phyloP scores from a whole-genome alignment of 2,113 vertebrate species.

The Onychorhynchus coronatus region DNA sequence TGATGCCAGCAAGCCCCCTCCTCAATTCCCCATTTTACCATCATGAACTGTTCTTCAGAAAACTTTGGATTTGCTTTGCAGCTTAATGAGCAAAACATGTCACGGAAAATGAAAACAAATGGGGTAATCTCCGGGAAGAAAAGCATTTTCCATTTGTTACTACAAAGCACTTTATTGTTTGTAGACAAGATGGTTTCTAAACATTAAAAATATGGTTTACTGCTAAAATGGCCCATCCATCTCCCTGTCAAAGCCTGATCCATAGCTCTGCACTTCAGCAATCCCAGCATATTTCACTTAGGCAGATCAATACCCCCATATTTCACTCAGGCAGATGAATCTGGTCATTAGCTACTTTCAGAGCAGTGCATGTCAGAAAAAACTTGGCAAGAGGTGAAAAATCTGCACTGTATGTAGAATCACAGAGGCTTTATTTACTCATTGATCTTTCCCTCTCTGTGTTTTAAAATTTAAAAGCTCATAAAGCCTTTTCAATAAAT shows the following conservation, averaged over 20 bases:
- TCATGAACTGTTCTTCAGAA: neutral
- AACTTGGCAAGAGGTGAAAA: neutral
- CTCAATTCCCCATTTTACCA: neutral
- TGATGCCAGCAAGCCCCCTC: neutral
- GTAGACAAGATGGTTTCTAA: conserved; percentile 15
- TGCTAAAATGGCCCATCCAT: neutral
- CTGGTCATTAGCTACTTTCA: neutral
- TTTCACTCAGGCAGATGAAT: neutral
- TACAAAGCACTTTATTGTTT: neutral
- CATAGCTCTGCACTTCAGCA: neutral
- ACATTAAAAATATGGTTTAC: neutral
- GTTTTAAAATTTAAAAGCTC: neutral
- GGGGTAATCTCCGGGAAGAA: neutral
- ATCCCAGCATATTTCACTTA: neutral
- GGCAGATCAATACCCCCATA: neutral
- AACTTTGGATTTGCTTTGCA: neutral
- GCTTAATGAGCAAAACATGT: conserved; percentile 5
- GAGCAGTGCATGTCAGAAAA: fast-evolving
- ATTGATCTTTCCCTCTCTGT: neutral
- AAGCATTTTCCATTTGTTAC: conserved; percentile 7
- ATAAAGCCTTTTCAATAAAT: neutral
- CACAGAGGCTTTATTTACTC: neutral
- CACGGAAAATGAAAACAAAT: conserved; percentile 26
- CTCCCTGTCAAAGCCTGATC: neutral
- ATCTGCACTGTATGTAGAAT: neutral